phyloP scores from a whole-genome alignment of 2,888 invertebrate genomes.

The Aphodius sticticus region DNA sequence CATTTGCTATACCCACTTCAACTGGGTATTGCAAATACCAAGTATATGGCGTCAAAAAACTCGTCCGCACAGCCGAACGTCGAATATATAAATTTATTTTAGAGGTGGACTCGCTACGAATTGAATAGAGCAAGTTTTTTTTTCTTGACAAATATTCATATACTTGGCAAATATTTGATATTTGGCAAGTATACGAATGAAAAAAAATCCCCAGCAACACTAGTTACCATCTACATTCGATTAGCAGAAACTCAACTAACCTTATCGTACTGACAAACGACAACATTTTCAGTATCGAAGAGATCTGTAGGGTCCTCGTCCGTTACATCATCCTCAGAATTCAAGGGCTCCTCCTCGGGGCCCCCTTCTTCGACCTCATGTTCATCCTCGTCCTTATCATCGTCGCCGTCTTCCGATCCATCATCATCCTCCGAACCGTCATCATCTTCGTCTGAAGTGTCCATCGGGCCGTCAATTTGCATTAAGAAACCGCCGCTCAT shows the following conservation, averaged over 20 bases:
- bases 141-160: too few species aligned
- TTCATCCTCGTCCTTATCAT: slow-evolving; percentile 61
- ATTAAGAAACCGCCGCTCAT: slow-evolving; percentile 28
- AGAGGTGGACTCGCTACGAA: too few species aligned
- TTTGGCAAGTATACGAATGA: too few species aligned
- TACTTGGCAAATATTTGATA: too few species aligned
- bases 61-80: too few species aligned
- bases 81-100: too few species aligned
- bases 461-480: slow-evolving; percentile 67
- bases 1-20: too few species aligned
- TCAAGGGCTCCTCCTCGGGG: slow-evolving; percentile 83
- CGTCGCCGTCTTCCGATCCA: slow-evolving; percentile 69
- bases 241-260: slow-evolving; percentile 59
- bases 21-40: too few species aligned
- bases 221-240: not conserved
- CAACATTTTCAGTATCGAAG: slow-evolving; percentile 99
- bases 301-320: slow-evolving; percentile 94
- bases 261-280: slow-evolving; percentile 99
- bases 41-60: too few species aligned
- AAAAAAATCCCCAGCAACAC: too few species aligned
- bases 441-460: slow-evolving; percentile 77
- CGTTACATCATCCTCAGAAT: slow-evolving; percentile 97
- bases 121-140: too few species aligned
- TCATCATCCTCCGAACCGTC: slow-evolving; percentile 78
- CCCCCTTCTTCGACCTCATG: slow-evolving; percentile 65